Evolutionary conservation across 2,797 vertebrate species (phyloP).

Genomic region (Sitta carolinensis): DNA sequence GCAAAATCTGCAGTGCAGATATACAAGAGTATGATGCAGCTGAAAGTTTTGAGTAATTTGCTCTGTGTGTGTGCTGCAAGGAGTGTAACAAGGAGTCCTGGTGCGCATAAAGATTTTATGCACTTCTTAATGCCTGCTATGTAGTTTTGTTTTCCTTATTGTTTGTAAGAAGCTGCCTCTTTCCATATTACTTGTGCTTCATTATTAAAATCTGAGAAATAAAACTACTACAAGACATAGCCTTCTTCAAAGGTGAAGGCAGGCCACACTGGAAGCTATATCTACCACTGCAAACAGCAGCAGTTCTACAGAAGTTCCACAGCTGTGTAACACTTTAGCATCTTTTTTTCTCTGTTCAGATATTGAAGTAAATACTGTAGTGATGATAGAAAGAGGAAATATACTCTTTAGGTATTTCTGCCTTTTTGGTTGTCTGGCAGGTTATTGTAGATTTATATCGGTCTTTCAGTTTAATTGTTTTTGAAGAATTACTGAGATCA

Average conservation of each 20-base stretch:
- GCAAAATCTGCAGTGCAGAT: neutral
- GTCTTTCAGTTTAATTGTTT: neutral
- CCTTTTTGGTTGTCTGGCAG: neutral
- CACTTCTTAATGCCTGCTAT: neutral
- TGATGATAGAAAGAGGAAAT: neutral
- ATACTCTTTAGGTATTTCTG: neutral
- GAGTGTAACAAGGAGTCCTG: neutral
- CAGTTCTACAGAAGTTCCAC: neutral
- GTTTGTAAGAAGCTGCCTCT: neutral
- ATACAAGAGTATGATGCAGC: neutral
- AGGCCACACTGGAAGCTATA: neutral
- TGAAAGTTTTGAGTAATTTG: neutral
- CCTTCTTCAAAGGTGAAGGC: neutral
- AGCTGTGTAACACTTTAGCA: neutral
- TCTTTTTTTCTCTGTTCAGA: neutral
- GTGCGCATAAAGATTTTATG: neutral
- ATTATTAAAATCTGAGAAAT: neutral
- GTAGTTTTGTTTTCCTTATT: neutral
- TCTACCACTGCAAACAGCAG: neutral
- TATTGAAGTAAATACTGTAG: neutral
- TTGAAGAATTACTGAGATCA: neutral
- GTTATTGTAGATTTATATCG: neutral
- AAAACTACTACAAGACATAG: neutral
- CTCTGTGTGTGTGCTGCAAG: neutral
- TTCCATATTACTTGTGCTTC: neutral